Percentiles rank a stretch among this genome's conserved stretches.
phyloP scores from a whole-genome alignment of 2,888 invertebrate species.

The Machimus rusticus region DNA sequence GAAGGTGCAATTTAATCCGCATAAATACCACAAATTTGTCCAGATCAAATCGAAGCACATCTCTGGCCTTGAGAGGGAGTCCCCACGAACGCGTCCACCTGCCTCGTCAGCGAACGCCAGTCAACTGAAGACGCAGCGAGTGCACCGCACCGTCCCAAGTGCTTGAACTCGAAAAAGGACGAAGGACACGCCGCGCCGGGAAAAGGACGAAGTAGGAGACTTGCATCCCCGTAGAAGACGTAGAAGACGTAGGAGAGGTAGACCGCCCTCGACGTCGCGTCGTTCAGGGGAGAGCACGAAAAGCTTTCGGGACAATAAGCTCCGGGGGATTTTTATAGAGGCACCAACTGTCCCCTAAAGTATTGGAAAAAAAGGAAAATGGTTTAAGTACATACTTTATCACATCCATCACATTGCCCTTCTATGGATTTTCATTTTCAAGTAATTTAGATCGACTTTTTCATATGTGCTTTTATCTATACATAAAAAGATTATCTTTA shows the following conservation, averaged over 20 bases:
- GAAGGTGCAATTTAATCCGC: not conserved
- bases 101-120: not conserved
- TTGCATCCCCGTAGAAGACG: not conserved
- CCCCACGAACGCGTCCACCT: not conserved
- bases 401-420: not conserved
- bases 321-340: not conserved
- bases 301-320: conserved; percentile 12
- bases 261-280: not conserved
- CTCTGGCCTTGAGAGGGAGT: not conserved
- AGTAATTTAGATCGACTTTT: not conserved
- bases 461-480: not conserved
- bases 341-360: not conserved
- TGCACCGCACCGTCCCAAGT: conserved; percentile 13
- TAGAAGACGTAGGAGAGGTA: not conserved
- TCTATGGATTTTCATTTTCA: not conserved
- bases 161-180: conserved; percentile 7
- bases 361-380: not conserved
- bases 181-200: not conserved
- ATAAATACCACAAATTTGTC: not conserved
- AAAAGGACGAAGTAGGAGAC: not conserved
- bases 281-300: not conserved
- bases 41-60: not conserved
- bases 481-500: no score
- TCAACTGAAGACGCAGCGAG: not conserved
- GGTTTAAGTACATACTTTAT: not conserved